Percentiles rank a stretch among this genome's conserved stretches.
Conservation (phyloP, 2,888 invertebrate genomes). For the Drosophila conformis region DNA sequence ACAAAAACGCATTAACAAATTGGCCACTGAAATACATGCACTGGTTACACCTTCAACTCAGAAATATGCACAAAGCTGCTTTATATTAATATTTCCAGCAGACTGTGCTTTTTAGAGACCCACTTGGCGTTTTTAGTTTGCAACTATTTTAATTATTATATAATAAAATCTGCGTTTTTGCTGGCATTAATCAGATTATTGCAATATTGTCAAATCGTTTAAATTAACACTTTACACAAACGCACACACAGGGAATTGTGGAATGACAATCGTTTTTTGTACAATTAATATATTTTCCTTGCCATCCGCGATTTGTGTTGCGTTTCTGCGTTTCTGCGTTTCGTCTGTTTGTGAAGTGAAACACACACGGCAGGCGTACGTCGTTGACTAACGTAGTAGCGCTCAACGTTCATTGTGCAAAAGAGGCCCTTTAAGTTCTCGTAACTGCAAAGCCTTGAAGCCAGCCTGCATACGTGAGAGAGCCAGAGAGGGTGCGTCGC, state of each 20-base stretch:
- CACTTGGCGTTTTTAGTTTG: slow-evolving; percentile 4
- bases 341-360: slow-evolving; percentile 32
- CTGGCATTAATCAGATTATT: slow-evolving; percentile 47
- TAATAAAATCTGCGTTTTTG: slow-evolving; percentile 57
- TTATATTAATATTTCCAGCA: slow-evolving; percentile 32
- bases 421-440: slow-evolving; percentile 32
- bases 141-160: slow-evolving; percentile 58
- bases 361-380: slow-evolving; percentile 43
- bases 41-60: not conserved
- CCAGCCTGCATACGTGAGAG: slow-evolving; percentile 16
- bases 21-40: slow-evolving; percentile 13
- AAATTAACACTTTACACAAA: slow-evolving; percentile 48
- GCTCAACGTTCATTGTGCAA: slow-evolving; percentile 16
- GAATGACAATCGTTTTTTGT: slow-evolving; percentile 33
- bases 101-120: slow-evolving; percentile 6
- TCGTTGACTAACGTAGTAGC: slow-evolving; percentile 45
- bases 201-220: slow-evolving; percentile 61
- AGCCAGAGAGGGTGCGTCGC: slow-evolving; percentile 28
- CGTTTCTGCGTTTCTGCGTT: slow-evolving; percentile 1
- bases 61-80: slow-evolving; percentile 11
- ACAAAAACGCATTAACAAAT: slow-evolving; percentile 41
- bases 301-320: slow-evolving; percentile 27
- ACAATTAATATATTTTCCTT: slow-evolving; percentile 34
- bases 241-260: slow-evolving; percentile 13
- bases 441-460: slow-evolving; percentile 19